These are phyloP conservation scores for Drosophila kanapiae DNA, from an alignment of 1,140 invertebrate genomes.

Conservation along the genomic window DNA sequence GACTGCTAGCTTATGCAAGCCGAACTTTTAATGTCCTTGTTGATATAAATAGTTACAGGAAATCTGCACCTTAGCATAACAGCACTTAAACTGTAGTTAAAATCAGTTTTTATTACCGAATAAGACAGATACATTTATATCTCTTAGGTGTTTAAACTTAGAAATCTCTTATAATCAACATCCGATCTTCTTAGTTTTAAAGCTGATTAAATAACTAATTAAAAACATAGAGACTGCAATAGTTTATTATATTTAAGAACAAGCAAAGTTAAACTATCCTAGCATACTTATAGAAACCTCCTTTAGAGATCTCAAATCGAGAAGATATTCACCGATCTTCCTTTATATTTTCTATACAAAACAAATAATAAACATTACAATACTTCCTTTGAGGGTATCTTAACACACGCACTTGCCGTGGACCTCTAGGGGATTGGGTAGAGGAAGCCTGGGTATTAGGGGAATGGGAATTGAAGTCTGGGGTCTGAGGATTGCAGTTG, in stretches of 20 bases:
- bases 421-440: conserved; percentile 12
- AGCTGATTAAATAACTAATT: background rate
- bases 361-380: too few species aligned
- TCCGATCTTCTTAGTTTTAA: too few species aligned
- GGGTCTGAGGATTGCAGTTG: conserved; percentile 16
- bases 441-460: background rate
- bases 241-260: too few species aligned
- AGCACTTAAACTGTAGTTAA: background rate
- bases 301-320: too few species aligned
- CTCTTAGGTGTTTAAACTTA: too few species aligned
- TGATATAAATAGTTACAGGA: background rate
- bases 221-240: too few species aligned
- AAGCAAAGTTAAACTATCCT: too few species aligned
- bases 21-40: conserved; percentile 14
- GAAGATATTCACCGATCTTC: too few species aligned
- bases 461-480: conserved; percentile 11
- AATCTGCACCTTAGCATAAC: background rate
- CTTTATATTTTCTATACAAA: too few species aligned
- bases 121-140: background rate
- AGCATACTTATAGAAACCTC: too few species aligned
- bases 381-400: background rate
- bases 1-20: background rate
- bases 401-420: conserved; percentile 61
- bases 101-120: background rate
- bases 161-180: background rate